Base-by-base conservation (phyloP, 2,113 vertebrate genomes). In the Chascanopsetta lugubris region DNA sequence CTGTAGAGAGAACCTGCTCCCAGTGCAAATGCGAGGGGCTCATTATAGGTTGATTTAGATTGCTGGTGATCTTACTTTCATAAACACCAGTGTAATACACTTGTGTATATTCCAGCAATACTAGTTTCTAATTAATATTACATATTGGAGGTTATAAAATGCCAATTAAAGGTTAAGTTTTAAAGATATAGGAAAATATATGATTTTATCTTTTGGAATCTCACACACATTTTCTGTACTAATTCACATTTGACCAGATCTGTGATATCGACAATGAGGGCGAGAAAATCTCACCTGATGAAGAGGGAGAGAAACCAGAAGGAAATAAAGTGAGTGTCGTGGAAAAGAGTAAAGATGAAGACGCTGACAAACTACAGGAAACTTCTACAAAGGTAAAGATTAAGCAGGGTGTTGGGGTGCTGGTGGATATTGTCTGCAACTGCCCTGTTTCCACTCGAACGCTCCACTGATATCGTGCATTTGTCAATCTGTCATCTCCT, bases 261-360 rank as follows among this genome's bases (percentile, higher is more conserved):
- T 72, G 89, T 40, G 91, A 92, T 57, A 76, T 67, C 42, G 91
- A 92, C 55, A 83, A 53, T 2, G 92, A 93, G n/a, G 50, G 51
- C 34, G 90, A 88, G 60, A 86, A 76, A 63, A 13, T 2, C 0
- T 66, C 1, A 0, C 56, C 80, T 0, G 83, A 86, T 11, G 92
- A 93, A 56, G 91, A 2, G 12, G n/a, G 4, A 1, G 84, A 75
- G 7, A 81, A 86, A 21, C 72, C 84, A 1, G 21, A 80, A 58
- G 50, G 3, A 32, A 74, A 65, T 5, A 48, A 45, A 1, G 38
- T 36, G 26, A 64, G 59, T 54, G 57, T 0, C 11, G 26, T 24
- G 0, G 45, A 62, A n/a, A 75, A 85, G 38, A 55, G 40, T 46
- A 42, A 75, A 5, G n/a, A 24, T 0, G 22, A 36, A 60, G 48